phyloP scores from a whole-genome alignment of 1,140 invertebrate genomes.

The Centruroides vittatus region DNA sequence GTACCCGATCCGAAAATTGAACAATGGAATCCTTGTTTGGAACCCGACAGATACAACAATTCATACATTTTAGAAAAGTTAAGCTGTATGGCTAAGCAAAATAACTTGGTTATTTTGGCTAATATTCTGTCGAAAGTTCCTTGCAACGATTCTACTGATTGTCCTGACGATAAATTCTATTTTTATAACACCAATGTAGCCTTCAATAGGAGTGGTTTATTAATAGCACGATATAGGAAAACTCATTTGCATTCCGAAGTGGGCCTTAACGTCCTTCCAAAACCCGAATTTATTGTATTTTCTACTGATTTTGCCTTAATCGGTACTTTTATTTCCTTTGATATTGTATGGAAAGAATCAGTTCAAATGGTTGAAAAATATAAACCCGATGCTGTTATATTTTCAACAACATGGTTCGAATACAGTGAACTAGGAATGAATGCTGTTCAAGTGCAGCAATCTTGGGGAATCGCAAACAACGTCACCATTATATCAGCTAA shows the following conservation, averaged over 20 bases:
- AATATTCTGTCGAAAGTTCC: no score
- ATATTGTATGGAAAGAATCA: constrained; percentile 46
- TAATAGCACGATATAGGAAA: no score
- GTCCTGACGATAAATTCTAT: no score
- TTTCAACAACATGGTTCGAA: constrained; percentile 54
- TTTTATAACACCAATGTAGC: no score
- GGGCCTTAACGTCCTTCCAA: constrained; percentile 33
- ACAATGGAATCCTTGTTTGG: neutral
- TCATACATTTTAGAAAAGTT: constrained; percentile 24
- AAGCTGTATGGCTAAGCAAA: constrained; percentile 39
- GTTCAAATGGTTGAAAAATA: constrained; percentile 33
- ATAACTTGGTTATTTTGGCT: constrained; percentile 45
- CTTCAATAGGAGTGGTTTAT: no score
- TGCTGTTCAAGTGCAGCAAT: constrained; percentile 25
- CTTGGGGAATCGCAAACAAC: constrained; percentile 36
- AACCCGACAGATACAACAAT: neutral
- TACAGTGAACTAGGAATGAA: constrained; percentile 47
- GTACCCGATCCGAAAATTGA: neutral
- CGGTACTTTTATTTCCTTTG: constrained; percentile 57
- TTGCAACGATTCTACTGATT: no score
- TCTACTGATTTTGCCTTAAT: constrained; percentile 40
- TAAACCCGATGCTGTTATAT: constrained; percentile 49
- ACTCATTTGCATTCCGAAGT: constrained; percentile 47
- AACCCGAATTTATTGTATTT: constrained; percentile 41
- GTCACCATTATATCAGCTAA: constrained; percentile 42